A percentile compares a stretch with the other conserved stretches of the same genome.
These are phyloP conservation scores for Momotus momota DNA, from an alignment of 2,797 vertebrate species.

Conservation along the genomic window DNA sequence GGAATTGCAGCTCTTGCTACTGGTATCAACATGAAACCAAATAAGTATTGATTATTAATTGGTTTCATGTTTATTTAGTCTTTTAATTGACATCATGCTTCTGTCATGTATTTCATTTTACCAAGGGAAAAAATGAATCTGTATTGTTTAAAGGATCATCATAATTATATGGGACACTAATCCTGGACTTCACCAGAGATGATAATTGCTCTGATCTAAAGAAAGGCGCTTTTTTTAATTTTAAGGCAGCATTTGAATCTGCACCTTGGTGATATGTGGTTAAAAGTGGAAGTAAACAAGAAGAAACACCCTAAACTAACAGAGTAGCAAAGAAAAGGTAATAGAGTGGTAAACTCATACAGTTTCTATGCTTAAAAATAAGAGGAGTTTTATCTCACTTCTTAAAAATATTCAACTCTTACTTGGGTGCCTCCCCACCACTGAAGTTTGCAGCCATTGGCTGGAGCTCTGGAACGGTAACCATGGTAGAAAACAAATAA, in stretches of 20 bases:
- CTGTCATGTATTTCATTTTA: constrained; percentile 13
- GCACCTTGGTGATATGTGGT: too few species aligned
- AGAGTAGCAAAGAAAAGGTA: background rate
- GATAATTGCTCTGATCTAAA: background rate
- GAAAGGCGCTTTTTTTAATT: background rate
- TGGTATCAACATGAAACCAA: background rate
- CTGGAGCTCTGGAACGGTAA: background rate
- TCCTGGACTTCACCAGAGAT: background rate
- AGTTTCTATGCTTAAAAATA: background rate
- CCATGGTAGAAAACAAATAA: background rate
- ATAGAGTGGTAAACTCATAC: background rate
- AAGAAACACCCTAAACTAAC: background rate
- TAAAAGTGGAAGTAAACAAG: background rate
- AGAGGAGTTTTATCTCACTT: background rate
- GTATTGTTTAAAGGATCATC: background rate
- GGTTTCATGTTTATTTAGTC: background rate
- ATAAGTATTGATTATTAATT: constrained; percentile 16
- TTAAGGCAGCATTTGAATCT: background rate
- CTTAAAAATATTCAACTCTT: background rate
- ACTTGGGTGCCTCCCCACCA: background rate
- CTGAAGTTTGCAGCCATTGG: background rate
- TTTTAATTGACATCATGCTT: constrained; percentile 15
- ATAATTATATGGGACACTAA: background rate
- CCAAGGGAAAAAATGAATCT: background rate
- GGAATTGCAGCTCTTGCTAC: background rate